Base-by-base conservation (phyloP, 2,797 vertebrate species). In the Sebastes vulpes region DNA sequence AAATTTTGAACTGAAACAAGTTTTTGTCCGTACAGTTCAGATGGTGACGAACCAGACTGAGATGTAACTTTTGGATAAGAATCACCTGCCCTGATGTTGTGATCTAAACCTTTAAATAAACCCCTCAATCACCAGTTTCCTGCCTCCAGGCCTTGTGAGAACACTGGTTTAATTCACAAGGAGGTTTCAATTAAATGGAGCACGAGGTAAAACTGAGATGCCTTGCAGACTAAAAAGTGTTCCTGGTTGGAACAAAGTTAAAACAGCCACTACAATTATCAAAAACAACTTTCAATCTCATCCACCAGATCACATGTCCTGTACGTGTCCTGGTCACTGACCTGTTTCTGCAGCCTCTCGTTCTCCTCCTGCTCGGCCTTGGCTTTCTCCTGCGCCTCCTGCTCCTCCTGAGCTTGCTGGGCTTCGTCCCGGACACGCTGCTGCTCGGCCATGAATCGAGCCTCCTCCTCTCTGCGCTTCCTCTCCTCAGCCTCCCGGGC, bases 321-420 rank as follows among this genome's bases (percentile, higher is more conserved):
- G 46, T 48, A 48, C 7, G 7, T 48, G 46, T 28, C 5, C 11
- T 1, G 23, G 54, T 48, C n/a, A 25, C 77, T 76, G 60, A 98
- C 98, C 97, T 98, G 98, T 95, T 86, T 99, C 95, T 98, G 98
- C 67, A 97, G 95, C 84, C 95, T 92, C 77, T 97, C 96, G 58
- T 88, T 95, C 94, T 98, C 97, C 89, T 99, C 97, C 87, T 93
- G 95, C 87, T 98, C 98, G 0, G 94, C 96, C 32, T 72, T 94
- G 2, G 96, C 96, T 86, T 91, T 96, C 88, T 97, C 96, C 83
- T 96, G 91, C 1, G 95, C 97, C 86, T 97, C 97, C 35, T 92
- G 94, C 83, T 98, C 96, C 66, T 96, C 95, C 60, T 93, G 72
- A 56, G 86, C 86, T 70, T 83, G 90, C 70, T 95, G 96, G 38